Percentiles rank a stretch among this genome's conserved stretches.
These are phyloP conservation scores for Drosophila obscura DNA, from an alignment of 1,140 invertebrate species.

Conservation along the genomic window DNA sequence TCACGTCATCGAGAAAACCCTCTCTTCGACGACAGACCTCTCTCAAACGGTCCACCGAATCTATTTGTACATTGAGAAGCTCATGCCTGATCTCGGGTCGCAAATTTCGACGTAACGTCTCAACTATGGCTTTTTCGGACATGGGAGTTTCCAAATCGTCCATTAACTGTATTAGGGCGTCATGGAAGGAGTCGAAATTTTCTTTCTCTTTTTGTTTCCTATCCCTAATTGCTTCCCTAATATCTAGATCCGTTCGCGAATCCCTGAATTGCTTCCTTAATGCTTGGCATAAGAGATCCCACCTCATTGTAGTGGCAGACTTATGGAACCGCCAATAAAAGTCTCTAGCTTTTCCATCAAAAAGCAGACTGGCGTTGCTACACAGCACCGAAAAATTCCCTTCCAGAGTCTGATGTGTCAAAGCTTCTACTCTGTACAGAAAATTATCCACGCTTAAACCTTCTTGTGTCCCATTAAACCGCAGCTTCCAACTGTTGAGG, in stretches of 20 bases:
- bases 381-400: not conserved
- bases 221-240: not conserved
- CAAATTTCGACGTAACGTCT: not conserved
- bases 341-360: not conserved
- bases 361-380: not conserved
- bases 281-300: not conserved
- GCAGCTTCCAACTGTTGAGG: no score
- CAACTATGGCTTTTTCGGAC: not conserved
- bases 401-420: no score
- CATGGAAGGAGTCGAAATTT: not conserved
- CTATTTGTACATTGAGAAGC: no score
- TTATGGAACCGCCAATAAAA: constrained; percentile 9
- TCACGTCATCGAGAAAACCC: constrained; percentile 10
- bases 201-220: not conserved
- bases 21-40: constrained; percentile 8
- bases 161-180: not conserved
- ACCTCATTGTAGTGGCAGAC: not conserved
- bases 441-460: no score
- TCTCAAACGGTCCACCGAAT: not conserved
- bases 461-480: no score
- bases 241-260: constrained; percentile 3
- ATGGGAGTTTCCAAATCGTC: not conserved
- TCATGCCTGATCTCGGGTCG: constrained; percentile 4
- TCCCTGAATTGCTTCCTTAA: not conserved
- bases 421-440: no score